Percentiles rank a stretch among this genome's conserved stretches.
phyloP scores from a whole-genome alignment of 92 coral and sea anemone genomes.

The Desmophyllum pertusum region DNA sequence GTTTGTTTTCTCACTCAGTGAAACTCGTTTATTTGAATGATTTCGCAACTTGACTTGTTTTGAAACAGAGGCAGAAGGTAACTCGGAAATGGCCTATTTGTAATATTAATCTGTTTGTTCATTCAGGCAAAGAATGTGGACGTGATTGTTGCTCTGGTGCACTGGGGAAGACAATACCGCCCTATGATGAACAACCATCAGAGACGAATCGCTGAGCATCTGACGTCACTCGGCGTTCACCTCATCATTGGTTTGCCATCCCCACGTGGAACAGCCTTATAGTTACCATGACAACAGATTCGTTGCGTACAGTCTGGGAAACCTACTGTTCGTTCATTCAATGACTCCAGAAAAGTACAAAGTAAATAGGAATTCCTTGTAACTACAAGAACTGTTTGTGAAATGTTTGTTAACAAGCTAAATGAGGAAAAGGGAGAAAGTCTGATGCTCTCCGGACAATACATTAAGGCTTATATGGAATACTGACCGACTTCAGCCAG shows the following conservation, averaged over 20 bases:
- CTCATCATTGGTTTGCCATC: constrained; percentile 59
- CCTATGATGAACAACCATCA: constrained; percentile 39
- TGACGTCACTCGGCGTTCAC: constrained; percentile 66
- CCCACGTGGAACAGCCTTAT: constrained; percentile 48
- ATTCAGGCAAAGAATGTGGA: constrained; percentile 36
- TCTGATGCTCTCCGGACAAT: too few species aligned
- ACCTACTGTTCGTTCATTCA: constrained; percentile 44
- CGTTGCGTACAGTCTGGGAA: constrained; percentile 62
- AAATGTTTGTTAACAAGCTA: too few species aligned
- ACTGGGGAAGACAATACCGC: constrained; percentile 60
- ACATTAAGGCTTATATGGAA: too few species aligned
- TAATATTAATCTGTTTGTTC: background rate
- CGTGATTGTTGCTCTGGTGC: constrained; percentile 47
- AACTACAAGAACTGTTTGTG: too few species aligned
- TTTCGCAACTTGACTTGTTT: too few species aligned
- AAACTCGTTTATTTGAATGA: too few species aligned
- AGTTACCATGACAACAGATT: constrained; percentile 37
- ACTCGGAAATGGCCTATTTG: too few species aligned
- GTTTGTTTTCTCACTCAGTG: too few species aligned
- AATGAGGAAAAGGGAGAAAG: too few species aligned
- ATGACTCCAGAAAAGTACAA: constrained; percentile 16
- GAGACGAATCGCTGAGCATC: constrained; percentile 42
- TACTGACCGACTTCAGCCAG: too few species aligned
- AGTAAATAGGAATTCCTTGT: constrained; percentile 6
- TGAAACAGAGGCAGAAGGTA: too few species aligned